Conservation (phyloP, 2,113 vertebrate species). For the Muscicapa adusta region DNA sequence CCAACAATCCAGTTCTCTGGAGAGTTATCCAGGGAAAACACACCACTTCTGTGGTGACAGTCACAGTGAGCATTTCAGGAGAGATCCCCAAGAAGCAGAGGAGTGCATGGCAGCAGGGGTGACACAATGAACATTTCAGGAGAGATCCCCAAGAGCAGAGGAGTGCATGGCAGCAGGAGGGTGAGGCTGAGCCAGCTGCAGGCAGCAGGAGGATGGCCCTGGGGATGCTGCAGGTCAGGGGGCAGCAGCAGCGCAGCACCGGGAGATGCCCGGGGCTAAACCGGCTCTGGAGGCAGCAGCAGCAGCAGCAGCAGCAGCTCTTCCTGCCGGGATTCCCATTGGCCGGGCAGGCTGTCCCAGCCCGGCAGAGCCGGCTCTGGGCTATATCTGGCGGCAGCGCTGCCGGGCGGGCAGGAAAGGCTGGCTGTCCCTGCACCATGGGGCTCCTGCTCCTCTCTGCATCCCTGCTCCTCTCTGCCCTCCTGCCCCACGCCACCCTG, state of each 20-base stretch:
- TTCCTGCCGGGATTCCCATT: constrained; percentile 12
- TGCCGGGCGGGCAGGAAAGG: neutral
- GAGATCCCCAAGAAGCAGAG: neutral
- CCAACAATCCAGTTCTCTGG: neutral
- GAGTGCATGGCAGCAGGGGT: neutral
- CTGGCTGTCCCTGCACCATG: neutral
- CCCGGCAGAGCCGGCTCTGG: neutral
- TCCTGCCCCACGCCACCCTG: neutral
- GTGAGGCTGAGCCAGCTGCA: neutral
- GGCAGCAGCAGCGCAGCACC: neutral
- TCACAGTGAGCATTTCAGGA: neutral
- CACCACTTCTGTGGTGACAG: neutral
- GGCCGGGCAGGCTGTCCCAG: neutral
- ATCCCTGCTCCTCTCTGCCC: neutral
- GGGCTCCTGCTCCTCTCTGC: neutral
- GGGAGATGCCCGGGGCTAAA: constrained; percentile 15
- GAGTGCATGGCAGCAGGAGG: neutral
- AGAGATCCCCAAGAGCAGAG: neutral
- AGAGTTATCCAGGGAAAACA: neutral
- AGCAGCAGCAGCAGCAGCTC: neutral
- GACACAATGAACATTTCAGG: too few relatives aligned
- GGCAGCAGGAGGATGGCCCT: neutral
- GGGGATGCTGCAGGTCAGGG: neutral
- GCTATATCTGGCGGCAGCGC: constrained; percentile 2
- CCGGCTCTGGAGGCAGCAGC: neutral